A percentile compares a stretch with the other conserved stretches of the same genome.
These are phyloP conservation scores for Arctopsyche grandis DNA, from an alignment of 1,140 invertebrate genomes.

Conservation along the genomic window DNA sequence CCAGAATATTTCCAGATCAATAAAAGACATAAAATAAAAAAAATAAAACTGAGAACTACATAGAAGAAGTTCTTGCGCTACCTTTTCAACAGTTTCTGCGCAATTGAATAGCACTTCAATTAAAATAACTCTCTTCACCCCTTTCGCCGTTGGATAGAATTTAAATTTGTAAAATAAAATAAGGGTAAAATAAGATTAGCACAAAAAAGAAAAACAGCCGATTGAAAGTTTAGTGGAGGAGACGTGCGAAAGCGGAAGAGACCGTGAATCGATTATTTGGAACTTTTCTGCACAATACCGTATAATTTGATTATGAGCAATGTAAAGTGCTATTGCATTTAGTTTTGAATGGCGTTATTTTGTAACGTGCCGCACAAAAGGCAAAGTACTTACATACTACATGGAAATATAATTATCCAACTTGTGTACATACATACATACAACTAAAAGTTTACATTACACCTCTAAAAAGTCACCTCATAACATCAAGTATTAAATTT, in stretches of 20 bases:
- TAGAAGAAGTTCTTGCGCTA: slow-evolving; percentile 7
- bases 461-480: no score
- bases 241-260: not conserved
- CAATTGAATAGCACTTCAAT: slow-evolving; percentile 51
- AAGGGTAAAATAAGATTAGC: not conserved
- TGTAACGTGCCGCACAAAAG: no score
- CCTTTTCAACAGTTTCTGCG: slow-evolving; percentile 44
- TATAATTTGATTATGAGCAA: no score
- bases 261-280: not conserved
- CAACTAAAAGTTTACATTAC: no score
- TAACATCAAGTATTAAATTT: no score
- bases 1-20: slow-evolving; percentile 8
- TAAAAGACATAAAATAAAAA: slow-evolving; percentile 25
- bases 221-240: not conserved
- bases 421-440: no score
- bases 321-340: no score
- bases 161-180: slow-evolving; percentile 21
- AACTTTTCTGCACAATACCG: not conserved
- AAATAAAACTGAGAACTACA: slow-evolving; percentile 20
- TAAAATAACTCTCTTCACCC: slow-evolving; percentile 34
- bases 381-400: no score
- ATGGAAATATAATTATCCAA: no score
- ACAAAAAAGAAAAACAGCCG: not conserved
- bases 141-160: slow-evolving; percentile 19
- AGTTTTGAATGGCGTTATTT: no score